phyloP scores from a whole-genome alignment of 2,797 vertebrate species.

The Neomorphus geoffroyi region DNA sequence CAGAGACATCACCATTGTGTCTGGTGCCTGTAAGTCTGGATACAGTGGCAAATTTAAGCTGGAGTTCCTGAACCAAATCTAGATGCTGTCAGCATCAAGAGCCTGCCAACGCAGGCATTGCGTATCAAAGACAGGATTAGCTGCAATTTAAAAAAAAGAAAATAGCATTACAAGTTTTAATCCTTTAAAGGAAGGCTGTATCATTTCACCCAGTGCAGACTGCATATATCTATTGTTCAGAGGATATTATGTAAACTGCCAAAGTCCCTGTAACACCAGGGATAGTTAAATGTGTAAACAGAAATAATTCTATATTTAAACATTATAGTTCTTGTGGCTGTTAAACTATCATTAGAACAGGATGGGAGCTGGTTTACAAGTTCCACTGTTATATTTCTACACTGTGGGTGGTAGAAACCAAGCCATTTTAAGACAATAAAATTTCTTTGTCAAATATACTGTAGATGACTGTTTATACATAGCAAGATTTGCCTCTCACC shows the following conservation, averaged over 20 bases:
- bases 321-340: conserved; percentile 53
- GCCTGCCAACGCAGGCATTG: conserved; percentile 4
- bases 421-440: conserved; percentile 66
- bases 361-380: conserved; percentile 66
- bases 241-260: conserved; percentile 47
- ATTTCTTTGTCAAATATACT: conserved; percentile 62
- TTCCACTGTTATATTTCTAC: conserved; percentile 18
- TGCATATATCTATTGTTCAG: conserved; percentile 1
- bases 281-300: conserved; percentile 59
- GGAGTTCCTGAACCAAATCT: neutral
- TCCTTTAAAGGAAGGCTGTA: conserved; percentile 22
- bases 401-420: conserved; percentile 65
- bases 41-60: neutral
- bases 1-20: neutral
- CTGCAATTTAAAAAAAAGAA: conserved; percentile 6
- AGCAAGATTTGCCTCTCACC: conserved; percentile 59
- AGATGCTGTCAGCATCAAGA: neutral
- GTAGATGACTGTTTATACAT: conserved; percentile 60
- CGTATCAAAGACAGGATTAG: conserved; percentile 23
- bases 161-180: neutral
- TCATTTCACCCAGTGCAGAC: neutral
- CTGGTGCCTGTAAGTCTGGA: conserved; percentile 37
- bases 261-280: conserved; percentile 15
- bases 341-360: conserved; percentile 67
- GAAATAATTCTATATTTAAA: conserved; percentile 71